phyloP scores from a whole-genome alignment of 2,888 invertebrate genomes.

The Synanthedon tipuliformis region DNA sequence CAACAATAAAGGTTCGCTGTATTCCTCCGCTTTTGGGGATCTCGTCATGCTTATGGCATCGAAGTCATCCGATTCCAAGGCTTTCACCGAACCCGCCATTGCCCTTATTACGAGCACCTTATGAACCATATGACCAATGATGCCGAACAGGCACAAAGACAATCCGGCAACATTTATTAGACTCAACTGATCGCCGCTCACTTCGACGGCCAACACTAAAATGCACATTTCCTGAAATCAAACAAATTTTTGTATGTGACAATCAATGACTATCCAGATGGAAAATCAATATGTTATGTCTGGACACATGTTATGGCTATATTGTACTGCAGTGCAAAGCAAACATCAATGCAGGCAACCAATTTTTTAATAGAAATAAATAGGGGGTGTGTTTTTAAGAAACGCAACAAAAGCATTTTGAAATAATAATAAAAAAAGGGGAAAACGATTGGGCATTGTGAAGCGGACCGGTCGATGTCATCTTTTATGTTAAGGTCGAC shows the following conservation, averaged over 20 bases:
- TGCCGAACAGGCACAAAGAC: constrained; percentile 88
- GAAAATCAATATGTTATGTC: background rate
- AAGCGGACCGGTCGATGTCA: too few species aligned
- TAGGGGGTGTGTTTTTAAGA: too few species aligned
- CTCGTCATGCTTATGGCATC: constrained; percentile 17
- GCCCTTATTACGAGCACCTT: constrained; percentile 56
- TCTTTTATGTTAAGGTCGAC: too few species aligned
- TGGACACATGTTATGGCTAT: too few species aligned
- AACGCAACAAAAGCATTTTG: too few species aligned
- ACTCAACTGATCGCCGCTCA: constrained; percentile 88
- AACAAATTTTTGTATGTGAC: too few species aligned
- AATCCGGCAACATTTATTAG: constrained; percentile 87
- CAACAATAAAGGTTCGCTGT: constrained; percentile 39
- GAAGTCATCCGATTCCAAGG: constrained; percentile 33
- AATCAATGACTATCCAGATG: background rate
- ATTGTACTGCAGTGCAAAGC: too few species aligned
- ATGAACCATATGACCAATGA: constrained; percentile 84
- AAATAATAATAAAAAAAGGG: too few species aligned
- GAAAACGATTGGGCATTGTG: too few species aligned
- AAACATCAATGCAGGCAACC: too few species aligned
- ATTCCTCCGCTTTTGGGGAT: constrained; percentile 24
- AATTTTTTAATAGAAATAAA: too few species aligned
- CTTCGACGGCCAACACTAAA: constrained; percentile 86
- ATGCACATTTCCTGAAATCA: constrained; percentile 89
- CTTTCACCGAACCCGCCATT: constrained; percentile 35